A percentile compares a stretch with the other conserved stretches of the same genome.
Conservation (phyloP, 2,888 invertebrate species). For the Strigamia crassipes region DNA sequence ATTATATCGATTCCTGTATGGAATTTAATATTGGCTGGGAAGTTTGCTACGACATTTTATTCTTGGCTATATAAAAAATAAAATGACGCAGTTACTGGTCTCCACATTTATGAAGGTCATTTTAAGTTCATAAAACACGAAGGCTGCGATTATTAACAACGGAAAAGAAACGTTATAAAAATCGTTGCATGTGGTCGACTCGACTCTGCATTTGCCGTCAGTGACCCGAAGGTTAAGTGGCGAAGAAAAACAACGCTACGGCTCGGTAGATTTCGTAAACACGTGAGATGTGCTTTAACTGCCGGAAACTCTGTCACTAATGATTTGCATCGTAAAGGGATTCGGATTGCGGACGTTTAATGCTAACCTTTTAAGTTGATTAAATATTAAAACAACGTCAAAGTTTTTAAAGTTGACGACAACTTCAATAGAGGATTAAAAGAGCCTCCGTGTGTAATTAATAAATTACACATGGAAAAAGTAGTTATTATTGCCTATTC, state of each 20-base stretch:
- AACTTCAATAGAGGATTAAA: background rate
- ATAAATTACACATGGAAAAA: background rate
- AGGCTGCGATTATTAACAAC: conserved; percentile 12
- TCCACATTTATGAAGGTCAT: conserved; percentile 28
- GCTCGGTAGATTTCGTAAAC: conserved; percentile 10
- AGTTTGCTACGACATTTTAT: conserved; percentile 38
- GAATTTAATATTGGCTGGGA: conserved; percentile 31
- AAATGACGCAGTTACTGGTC: conserved; percentile 14
- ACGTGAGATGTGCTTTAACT: conserved; percentile 8
- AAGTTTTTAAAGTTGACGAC: background rate
- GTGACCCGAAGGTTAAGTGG: conserved; percentile 33
- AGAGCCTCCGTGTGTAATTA: background rate
- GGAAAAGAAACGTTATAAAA: conserved; percentile 1
- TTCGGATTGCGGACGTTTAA: background rate
- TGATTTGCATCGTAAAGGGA: conserved; percentile 13
- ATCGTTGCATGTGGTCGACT: conserved; percentile 13
- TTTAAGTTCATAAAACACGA: conserved; percentile 36
- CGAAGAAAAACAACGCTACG: conserved; percentile 10
- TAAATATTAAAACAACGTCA: conserved; percentile 1
- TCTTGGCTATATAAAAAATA: conserved; percentile 10
- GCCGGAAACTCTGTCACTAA: conserved; percentile 1
- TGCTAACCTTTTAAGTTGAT: conserved; percentile 9
- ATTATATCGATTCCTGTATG: background rate
- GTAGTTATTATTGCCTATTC: background rate
- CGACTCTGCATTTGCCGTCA: background rate